phyloP scores from a whole-genome alignment of 2,888 invertebrate genomes.

The Drosophila colorata region DNA sequence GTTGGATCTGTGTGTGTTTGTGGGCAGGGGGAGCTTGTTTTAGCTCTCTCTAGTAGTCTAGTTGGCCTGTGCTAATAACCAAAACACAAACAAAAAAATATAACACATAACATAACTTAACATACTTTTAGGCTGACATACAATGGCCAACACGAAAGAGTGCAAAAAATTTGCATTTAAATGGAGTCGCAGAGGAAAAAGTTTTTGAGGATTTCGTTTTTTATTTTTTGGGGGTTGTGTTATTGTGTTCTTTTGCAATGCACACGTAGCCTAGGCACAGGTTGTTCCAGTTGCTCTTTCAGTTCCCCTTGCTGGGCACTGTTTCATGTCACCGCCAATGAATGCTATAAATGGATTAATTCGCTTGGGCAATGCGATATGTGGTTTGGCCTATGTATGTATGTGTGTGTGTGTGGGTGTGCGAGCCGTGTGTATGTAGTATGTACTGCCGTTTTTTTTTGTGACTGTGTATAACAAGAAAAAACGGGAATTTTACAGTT shows the following conservation, averaged over 20 bases:
- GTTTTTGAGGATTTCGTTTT: constrained; percentile 4
- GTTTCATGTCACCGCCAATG: constrained; percentile 71
- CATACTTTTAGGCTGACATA: constrained; percentile 66
- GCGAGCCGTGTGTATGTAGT: constrained; percentile 14
- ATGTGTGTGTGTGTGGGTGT: constrained; percentile 20
- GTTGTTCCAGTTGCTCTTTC: constrained; percentile 31
- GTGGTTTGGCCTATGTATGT: constrained; percentile 26
- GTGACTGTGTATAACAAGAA: constrained; percentile 17
- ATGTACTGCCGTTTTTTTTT: constrained; percentile 27
- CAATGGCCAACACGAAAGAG: constrained; percentile 30
- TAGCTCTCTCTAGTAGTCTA: constrained; percentile 25
- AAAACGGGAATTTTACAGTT: constrained; percentile 6
- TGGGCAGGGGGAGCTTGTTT: neutral
- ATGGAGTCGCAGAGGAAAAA: constrained; percentile 51
- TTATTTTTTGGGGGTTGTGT: constrained; percentile 13
- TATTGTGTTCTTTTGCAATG: constrained; percentile 22
- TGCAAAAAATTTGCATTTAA: constrained; percentile 77
- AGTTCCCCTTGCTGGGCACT: constrained; percentile 27
- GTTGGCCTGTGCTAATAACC: constrained; percentile 56
- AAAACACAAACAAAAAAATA: constrained; percentile 32
- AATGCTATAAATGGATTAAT: constrained; percentile 79
- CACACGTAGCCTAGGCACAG: constrained; percentile 22
- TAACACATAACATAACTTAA: constrained; percentile 51
- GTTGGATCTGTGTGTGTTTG: constrained; percentile 6
- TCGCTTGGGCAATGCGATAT: constrained; percentile 66